Percentiles rank a stretch among this genome's conserved stretches.
These are phyloP conservation scores for Macrochelys suwanniensis DNA, from an alignment of 2,797 vertebrate genomes.

Conservation along the genomic window DNA sequence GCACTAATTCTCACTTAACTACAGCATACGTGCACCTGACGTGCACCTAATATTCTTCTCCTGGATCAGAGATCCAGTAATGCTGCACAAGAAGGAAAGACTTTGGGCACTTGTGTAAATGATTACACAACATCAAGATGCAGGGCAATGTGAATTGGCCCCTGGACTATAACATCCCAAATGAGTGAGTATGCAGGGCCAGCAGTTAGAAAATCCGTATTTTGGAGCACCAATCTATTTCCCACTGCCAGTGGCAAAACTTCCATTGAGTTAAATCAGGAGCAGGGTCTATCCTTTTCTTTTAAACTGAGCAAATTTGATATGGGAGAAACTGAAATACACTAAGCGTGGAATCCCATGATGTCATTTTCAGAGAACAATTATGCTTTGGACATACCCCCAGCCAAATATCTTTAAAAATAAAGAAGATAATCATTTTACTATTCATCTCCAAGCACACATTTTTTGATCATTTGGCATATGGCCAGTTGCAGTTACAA, in stretches of 20 bases:
- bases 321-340: constrained; percentile 7
- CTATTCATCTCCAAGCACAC: background rate
- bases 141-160: constrained; percentile 24
- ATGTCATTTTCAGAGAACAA: constrained; percentile 14
- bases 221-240: background rate
- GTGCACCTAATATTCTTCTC: background rate
- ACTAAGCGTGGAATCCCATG: background rate
- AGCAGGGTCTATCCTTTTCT: background rate
- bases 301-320: background rate
- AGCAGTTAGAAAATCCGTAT: background rate
- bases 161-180: background rate
- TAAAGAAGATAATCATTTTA: background rate
- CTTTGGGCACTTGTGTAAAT: background rate
- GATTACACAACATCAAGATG: constrained; percentile 26
- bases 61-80: rapidly evolving
- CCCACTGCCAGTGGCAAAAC: rapidly evolving
- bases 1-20: background rate
- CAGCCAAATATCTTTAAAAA: constrained; percentile 17
- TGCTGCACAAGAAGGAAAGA: background rate
- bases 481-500: background rate
- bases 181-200: background rate
- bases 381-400: background rate
- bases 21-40: background rate
- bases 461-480: background rate
- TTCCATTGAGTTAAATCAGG: background rate